These are phyloP conservation scores for Chaetodon trifasciatus DNA, from an alignment of 2,797 vertebrate genomes.

Conservation along the genomic window DNA sequence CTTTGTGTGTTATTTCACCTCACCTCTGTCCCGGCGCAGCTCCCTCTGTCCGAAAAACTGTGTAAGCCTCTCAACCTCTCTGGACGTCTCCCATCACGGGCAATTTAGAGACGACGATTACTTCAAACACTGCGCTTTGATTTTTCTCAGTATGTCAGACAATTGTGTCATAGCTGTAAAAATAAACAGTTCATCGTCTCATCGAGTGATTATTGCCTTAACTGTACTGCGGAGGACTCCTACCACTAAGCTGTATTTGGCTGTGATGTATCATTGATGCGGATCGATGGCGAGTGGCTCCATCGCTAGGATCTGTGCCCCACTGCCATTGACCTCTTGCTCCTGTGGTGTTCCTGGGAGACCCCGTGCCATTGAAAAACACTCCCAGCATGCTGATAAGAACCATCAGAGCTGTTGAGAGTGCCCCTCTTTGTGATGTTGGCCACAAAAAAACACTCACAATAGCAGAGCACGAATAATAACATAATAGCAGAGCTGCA, in stretches of 20 bases:
- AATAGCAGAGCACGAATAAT: slow-evolving; percentile 33
- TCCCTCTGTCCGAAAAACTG: background rate
- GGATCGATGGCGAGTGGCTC: slow-evolving; percentile 62
- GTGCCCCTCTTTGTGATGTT: slow-evolving; percentile 27
- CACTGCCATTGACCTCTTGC: slow-evolving; percentile 74
- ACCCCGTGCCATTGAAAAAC: slow-evolving; percentile 55
- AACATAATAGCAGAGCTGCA: background rate
- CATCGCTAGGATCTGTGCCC: slow-evolving; percentile 60
- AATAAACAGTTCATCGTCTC: background rate
- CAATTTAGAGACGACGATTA: slow-evolving; percentile 3
- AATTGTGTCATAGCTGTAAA: slow-evolving; percentile 22
- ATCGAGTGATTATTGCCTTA: slow-evolving; percentile 34
- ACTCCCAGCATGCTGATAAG: slow-evolving; percentile 53
- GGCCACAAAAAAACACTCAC: slow-evolving; percentile 45
- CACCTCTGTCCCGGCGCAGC: slow-evolving; percentile 9
- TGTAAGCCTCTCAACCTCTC: slow-evolving; percentile 17
- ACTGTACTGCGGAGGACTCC: slow-evolving; percentile 20
- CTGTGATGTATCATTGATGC: slow-evolving; percentile 61
- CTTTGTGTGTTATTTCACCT: slow-evolving; percentile 31
- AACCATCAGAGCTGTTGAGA: slow-evolving; percentile 48
- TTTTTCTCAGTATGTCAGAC: slow-evolving; percentile 13
- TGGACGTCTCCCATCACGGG: background rate
- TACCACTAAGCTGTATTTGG: slow-evolving; percentile 48
- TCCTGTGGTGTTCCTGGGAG: slow-evolving; percentile 53
- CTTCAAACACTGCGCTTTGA: background rate